Percentiles rank a stretch among this genome's conserved stretches.
phyloP scores from a whole-genome alignment of 2,888 invertebrate species.

The Leptarthrus brevirostris region DNA sequence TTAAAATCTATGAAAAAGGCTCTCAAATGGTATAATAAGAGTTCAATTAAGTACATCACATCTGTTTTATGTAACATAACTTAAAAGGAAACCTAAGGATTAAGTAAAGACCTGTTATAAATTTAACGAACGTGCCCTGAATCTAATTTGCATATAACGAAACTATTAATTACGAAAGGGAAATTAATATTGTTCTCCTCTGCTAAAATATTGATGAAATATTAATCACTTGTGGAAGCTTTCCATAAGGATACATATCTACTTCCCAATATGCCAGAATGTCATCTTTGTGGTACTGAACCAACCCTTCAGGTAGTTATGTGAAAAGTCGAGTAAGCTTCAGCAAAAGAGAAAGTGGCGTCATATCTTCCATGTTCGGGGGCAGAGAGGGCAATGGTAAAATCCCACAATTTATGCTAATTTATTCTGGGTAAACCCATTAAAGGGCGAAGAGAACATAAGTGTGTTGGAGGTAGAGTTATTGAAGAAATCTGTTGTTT shows the following conservation, averaged over 20 bases:
- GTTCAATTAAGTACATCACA: no score
- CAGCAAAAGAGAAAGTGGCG: neutral
- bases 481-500: no score
- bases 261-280: neutral
- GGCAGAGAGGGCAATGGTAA: neutral
- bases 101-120: no score
- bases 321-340: neutral
- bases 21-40: no score
- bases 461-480: no score
- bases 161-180: slow-evolving; percentile 3
- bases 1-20: no score
- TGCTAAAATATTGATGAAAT: slow-evolving; percentile 9
- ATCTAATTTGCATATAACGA: neutral
- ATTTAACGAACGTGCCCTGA: slow-evolving; percentile 9
- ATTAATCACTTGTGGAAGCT: slow-evolving; percentile 3
- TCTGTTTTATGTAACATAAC: no score
- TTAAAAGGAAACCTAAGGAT: no score
- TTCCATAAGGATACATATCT: neutral
- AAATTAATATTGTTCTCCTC: neutral
- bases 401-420: neutral
- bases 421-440: slow-evolving; percentile 1
- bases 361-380: neutral
- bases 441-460: neutral
- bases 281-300: neutral
- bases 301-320: neutral